phyloP scores from a whole-genome alignment of 2,797 vertebrate genomes.

The Pantherophis vulpinus region DNA sequence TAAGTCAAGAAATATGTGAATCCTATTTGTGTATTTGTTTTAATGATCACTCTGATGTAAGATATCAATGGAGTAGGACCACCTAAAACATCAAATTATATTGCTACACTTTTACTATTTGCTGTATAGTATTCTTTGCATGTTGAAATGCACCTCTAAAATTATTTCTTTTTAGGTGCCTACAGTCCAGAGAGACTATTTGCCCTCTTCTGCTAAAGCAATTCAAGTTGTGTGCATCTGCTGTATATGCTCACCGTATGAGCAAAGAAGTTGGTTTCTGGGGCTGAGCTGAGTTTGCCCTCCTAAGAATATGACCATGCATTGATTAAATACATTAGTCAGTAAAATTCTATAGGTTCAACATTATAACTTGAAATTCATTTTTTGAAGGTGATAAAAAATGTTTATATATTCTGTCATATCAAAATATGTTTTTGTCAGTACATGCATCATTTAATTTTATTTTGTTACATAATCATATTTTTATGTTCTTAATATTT shows the following conservation, averaged over 20 bases:
- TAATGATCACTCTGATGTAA: neutral
- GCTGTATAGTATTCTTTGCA: neutral
- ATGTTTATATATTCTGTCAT: slow-evolving; percentile 17
- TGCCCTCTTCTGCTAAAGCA: neutral
- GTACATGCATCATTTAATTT: slow-evolving; percentile 11
- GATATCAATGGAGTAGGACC: neutral
- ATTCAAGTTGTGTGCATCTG: neutral
- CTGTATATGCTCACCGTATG: neutral
- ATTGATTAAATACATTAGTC: neutral
- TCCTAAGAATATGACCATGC: neutral
- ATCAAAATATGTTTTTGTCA: neutral
- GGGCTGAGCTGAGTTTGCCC: neutral
- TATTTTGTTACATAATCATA: slow-evolving; percentile 34
- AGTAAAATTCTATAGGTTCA: slow-evolving; percentile 13
- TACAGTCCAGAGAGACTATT: neutral
- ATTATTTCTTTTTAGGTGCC: neutral
- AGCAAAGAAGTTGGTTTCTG: neutral
- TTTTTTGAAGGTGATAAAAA: neutral
- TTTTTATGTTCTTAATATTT: slow-evolving; percentile 44
- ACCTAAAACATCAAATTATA: neutral
- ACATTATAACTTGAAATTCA: slow-evolving; percentile 46
- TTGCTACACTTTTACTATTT: neutral
- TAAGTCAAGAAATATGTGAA: neutral
- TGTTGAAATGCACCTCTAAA: neutral
- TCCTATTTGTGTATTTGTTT: neutral